phyloP scores from a whole-genome alignment of 1,140 invertebrate species.

The Drosophila bocki region DNA sequence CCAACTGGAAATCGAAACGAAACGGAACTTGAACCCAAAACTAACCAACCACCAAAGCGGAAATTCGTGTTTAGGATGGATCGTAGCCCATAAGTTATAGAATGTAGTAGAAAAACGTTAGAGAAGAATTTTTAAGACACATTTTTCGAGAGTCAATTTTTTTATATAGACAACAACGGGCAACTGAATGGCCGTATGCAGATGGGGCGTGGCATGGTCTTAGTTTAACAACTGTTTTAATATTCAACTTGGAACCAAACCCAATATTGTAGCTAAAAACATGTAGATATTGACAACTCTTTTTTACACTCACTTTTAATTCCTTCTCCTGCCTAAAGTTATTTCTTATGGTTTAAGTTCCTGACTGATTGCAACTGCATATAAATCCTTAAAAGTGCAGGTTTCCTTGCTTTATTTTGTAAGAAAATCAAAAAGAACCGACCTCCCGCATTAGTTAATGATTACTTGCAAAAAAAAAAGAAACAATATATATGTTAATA shows the following conservation, averaged over 20 bases:
- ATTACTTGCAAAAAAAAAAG: constrained; percentile 3
- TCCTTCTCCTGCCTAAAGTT: too few relatives aligned
- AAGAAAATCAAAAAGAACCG: constrained; percentile 6
- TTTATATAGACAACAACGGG: constrained; percentile 32
- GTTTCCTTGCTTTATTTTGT: constrained; percentile 9
- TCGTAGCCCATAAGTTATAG: constrained; percentile 41
- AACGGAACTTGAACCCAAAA: constrained; percentile 28
- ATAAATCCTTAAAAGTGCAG: constrained; percentile 1
- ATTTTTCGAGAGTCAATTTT: constrained; percentile 47
- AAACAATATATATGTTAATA: background rate
- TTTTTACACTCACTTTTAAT: background rate
- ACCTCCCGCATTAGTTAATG: constrained; percentile 17
- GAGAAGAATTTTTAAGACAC: constrained; percentile 44
- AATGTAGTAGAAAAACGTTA: constrained; percentile 48
- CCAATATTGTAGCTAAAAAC: background rate
- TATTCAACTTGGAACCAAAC: background rate
- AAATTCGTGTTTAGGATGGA: constrained; percentile 15
- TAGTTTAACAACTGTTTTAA: background rate
- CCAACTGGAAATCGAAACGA: constrained; percentile 22
- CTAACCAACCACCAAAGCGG: constrained; percentile 31
- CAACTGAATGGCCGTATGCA: constrained; percentile 21
- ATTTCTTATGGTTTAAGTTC: constrained; percentile 26
- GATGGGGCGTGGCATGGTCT: constrained; percentile 11
- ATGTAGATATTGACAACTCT: constrained; percentile 1
- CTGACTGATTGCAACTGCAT: constrained; percentile 18